These are phyloP conservation scores for Acleris laterana DNA, from an alignment of 2,888 invertebrate species.

Conservation along the genomic window DNA sequence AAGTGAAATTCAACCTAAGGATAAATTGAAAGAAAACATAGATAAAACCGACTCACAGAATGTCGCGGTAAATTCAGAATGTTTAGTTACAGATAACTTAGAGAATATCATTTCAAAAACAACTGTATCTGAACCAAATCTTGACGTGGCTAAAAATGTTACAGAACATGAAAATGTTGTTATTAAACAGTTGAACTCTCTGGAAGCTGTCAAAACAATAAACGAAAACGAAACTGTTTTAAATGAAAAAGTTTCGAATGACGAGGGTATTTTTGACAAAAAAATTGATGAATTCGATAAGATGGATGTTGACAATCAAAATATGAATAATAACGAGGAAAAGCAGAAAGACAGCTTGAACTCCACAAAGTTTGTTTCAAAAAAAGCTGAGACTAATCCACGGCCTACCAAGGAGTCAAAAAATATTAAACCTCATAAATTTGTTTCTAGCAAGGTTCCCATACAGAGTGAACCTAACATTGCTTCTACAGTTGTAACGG, in stretches of 20 bases:
- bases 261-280: background rate
- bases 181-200: too few species aligned
- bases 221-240: background rate
- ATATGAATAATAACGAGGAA: background rate
- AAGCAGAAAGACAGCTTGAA: background rate
- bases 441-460: background rate
- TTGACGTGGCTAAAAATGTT: background rate
- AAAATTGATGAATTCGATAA: background rate
- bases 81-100: background rate
- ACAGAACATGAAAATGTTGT: background rate
- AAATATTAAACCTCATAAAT: background rate
- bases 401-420: background rate
- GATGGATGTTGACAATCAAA: slow-evolving; percentile 5
- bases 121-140: background rate
- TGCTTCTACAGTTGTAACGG: slow-evolving; percentile 36
- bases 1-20: background rate
- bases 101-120: background rate
- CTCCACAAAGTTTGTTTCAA: background rate
- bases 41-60: background rate
- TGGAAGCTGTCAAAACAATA: background rate
- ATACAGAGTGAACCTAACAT: background rate
- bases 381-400: background rate
- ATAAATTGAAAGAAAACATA: background rate
- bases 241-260: background rate
- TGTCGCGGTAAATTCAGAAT: background rate